Conservation (phyloP, 2,888 invertebrate species). For the Spisula solida region DNA sequence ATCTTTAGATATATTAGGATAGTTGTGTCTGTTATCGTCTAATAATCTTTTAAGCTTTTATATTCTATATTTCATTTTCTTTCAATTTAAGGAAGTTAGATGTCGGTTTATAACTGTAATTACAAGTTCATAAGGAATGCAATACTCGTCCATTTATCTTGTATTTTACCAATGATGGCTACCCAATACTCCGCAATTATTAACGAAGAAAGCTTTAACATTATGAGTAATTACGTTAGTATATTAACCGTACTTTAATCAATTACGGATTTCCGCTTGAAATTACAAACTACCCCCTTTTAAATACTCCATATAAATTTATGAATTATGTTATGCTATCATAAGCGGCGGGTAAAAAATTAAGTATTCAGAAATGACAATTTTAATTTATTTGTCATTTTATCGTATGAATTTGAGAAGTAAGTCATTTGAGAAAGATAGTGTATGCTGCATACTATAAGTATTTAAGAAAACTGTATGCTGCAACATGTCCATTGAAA, state of each 20-base stretch:
- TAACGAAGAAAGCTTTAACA: background rate
- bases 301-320: background rate
- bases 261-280: background rate
- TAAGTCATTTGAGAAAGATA: no score
- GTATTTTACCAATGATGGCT: background rate
- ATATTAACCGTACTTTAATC: background rate
- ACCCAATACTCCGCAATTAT: constrained; percentile 9
- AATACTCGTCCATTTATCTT: background rate
- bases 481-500: no score
- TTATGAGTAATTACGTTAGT: background rate
- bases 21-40: background rate
- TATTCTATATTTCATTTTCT: background rate
- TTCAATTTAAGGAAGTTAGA: background rate
- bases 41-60: constrained; percentile 22
- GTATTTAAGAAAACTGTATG: no score
- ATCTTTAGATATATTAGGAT: background rate
- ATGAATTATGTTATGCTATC: background rate
- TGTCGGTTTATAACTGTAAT: background rate
- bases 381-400: constrained; percentile 1
- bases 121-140: background rate
- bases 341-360: background rate
- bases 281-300: background rate
- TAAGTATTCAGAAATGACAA: background rate
- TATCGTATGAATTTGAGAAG: background rate
- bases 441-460: no score